These are phyloP conservation scores for Oncorhynchus nerka DNA, from an alignment of 2,113 vertebrate species.

Conservation along the genomic window DNA sequence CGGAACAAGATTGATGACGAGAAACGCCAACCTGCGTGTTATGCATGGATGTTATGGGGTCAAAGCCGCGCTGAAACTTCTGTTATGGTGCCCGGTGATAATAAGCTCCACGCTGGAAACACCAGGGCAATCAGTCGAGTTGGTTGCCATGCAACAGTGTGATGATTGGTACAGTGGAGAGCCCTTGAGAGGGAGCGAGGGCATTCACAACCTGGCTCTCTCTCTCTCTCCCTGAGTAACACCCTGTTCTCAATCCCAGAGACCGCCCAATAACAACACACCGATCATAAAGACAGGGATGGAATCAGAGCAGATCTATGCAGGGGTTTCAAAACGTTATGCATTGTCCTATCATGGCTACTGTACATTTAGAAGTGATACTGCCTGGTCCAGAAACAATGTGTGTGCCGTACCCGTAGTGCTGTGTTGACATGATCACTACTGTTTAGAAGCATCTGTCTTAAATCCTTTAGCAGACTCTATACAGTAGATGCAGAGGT, in stretches of 20 bases:
- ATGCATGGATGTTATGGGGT: neutral
- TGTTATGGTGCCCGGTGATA: slow-evolving; percentile 25
- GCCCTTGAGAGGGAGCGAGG: neutral
- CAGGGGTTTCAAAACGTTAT: no score
- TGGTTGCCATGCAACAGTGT: slow-evolving; percentile 10
- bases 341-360: no score
- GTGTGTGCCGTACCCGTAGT: no score
- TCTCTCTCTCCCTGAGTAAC: neutral
- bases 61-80: neutral
- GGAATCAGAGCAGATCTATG: no score
- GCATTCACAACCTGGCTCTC: neutral
- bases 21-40: neutral
- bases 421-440: no score
- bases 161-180: neutral
- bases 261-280: neutral
- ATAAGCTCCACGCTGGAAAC: slow-evolving; percentile 45
- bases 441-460: no score
- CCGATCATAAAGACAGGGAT: no score
- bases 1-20: neutral
- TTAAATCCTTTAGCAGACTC: no score
- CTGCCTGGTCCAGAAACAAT: no score
- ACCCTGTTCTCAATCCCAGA: neutral
- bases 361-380: no score
- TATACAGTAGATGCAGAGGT: no score
- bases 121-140: slow-evolving; percentile 21